Evolutionary conservation across 2,113 vertebrate genomes (phyloP), one percentile per base, ranked within the genome.

Genomic region (Gopherus evgoodei): DNA sequence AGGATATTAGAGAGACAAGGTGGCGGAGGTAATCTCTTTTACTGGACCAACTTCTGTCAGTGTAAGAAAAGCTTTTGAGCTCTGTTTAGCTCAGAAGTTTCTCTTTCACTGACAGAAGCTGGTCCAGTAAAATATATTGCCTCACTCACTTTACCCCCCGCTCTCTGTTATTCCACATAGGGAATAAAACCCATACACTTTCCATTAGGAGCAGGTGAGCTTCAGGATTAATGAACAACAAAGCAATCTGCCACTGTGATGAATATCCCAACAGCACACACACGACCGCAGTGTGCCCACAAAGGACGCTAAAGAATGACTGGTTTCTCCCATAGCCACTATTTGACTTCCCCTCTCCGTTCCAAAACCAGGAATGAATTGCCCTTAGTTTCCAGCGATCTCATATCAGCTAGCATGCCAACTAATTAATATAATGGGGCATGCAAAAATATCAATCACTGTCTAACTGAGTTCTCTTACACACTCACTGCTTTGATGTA

Each of bases 321-420:
- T 69, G 47, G 6, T 62, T 76, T 54, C 69, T 80, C 82, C 85
- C 83, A 76, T 29, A 86, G 50, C 21, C 83, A 27, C 54, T 69
- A 29, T 29, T 44, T 83, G 93, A 42, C 80, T 84, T 92, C 59
- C 76, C 54, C 62, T 5, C 54, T 25, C 83, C 21, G 2, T 25
- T 94, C 84, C 5, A 29, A 72, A 82, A 80, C 14, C 87, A 92
- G 62, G 82, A 90, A 86, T 7, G 49, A 86, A 81, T 76, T 82
- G 22, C 53, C 13, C 90, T 93, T 76, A 38, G 80, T 90, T 92
- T 91, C 90, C 54, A 90, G 87, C 92, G 88, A 86, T 78, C 72
- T 91, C 53, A 72, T 91, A 84, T 80, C 59, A 44, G 76, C 72
- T 47, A 57, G 6, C 3, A 3, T 27, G 47, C 49, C 96, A 90